Evolutionary conservation across 2,113 vertebrate genomes (phyloP).

Genomic region (Lycaon pictus): DNA sequence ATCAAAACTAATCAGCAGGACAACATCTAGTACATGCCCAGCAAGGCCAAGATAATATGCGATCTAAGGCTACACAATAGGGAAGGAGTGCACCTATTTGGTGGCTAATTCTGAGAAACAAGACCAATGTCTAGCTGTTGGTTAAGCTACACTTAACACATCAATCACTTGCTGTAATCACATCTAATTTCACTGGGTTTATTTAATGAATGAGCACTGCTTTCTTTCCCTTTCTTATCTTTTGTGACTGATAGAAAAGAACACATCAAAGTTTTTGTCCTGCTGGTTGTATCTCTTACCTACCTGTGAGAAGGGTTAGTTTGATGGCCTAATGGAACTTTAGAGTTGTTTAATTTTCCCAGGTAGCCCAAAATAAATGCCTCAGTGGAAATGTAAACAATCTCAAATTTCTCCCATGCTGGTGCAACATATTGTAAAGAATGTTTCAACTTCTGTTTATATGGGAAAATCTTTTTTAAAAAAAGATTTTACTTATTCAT

Average conservation of each 20-base stretch:
- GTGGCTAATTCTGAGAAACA: background rate
- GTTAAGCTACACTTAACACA: background rate
- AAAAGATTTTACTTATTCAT: background rate
- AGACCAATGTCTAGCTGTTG: background rate
- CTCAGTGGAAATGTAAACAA: constrained; percentile 10
- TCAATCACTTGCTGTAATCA: background rate
- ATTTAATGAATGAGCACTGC: background rate
- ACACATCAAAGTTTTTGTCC: background rate
- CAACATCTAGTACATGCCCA: background rate
- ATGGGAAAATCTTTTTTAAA: background rate
- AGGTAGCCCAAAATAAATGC: background rate
- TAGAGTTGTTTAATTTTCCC: constrained; percentile 22
- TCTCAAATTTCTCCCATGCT: constrained; percentile 10
- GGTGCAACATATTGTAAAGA: background rate
- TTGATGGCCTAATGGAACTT: background rate
- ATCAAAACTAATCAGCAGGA: background rate
- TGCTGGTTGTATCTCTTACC: background rate
- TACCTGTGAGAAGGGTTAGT: background rate
- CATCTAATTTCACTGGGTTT: background rate
- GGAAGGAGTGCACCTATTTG: fast-evolving
- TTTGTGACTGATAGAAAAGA: background rate
- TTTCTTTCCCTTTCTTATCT: background rate
- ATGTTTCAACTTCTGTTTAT: background rate
- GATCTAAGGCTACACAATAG: background rate
- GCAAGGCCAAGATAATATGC: background rate